Percentiles rank a stretch among this genome's conserved stretches.
Conservation (phyloP, 1,140 invertebrate genomes). For the Hypothenemus hampei region DNA sequence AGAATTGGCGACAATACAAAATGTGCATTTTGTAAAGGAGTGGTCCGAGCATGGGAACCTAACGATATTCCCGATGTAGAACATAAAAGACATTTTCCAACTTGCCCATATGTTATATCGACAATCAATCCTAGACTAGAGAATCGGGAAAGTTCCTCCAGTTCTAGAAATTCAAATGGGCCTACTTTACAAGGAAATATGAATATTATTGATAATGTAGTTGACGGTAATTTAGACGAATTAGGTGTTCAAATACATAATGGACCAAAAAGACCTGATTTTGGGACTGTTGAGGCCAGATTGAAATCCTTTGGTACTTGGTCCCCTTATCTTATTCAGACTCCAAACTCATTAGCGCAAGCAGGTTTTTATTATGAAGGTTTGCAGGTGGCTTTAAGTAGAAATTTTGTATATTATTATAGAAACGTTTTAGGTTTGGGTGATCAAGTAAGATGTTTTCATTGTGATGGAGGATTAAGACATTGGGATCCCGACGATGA, state of each 20-base stretch:
- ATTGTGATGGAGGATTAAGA: conserved; percentile 81
- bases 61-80: conserved; percentile 71
- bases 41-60: conserved; percentile 65
- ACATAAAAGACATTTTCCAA: conserved; percentile 66
- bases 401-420: too few species aligned
- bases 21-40: conserved; percentile 76
- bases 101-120: conserved; percentile 53
- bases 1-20: conserved; percentile 60
- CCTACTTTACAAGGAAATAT: conserved; percentile 5
- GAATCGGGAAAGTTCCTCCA: neutral
- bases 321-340: conserved; percentile 59
- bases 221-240: conserved; percentile 49
- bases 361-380: conserved; percentile 75
- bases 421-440: conserved; percentile 47
- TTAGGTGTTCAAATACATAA: conserved; percentile 61
- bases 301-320: conserved; percentile 60
- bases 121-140: conserved; percentile 25
- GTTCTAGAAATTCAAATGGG: neutral
- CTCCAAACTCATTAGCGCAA: conserved; percentile 60
- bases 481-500: conserved; percentile 82
- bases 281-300: conserved; percentile 58
- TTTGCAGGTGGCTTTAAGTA: conserved; percentile 13
- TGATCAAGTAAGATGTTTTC: conserved; percentile 84
- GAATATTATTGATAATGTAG: conserved; percentile 21
- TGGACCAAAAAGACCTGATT: conserved; percentile 56